Base-by-base conservation (phyloP, 2,888 invertebrate species). In the Lepidochrysops patricia region DNA sequence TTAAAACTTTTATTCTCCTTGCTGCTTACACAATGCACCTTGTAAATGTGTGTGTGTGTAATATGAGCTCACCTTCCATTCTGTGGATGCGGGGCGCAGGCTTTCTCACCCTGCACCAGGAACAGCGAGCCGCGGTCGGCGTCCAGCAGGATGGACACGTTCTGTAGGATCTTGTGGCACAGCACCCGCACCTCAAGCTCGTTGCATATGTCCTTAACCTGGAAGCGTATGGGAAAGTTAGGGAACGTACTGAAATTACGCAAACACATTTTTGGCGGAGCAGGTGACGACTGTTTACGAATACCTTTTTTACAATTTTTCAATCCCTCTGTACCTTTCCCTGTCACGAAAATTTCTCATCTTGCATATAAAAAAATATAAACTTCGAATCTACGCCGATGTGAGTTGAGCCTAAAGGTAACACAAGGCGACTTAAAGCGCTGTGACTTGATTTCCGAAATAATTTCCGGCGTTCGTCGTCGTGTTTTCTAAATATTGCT, bases 131-230 rank as follows among this genome's bases (percentile, higher is more conserved):
- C 97, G 57, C 97, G 91, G 82, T 98, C 98, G 12, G 97, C 97
- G 75, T 97, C 95, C 69, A 98, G 91, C 49, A 98, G 90, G 72
- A 96, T 96, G 74, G 96, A 96, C 62, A 98, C 98, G 82, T 98
- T 98, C 83, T 97, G 96, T 61, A 97, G 92, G 77, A 98, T 98
- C 90, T 98, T 98, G 91, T 98, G 97, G 79, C 98, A 98, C 68
- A 98, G 88, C 48, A 96, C 96, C 69, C 97, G 93, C 60, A 98
- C 96, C 80, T 98, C 98, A 74, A 98, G 90, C 84, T 98, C 98
- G 85, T 98, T 97, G 86, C 97, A 97, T 75, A 98, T 98, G 84
- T 98, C 98, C 87, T 97, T 96, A 64, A 96, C 95, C 95, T 95
- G 81, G 81, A 66, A 77, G 80, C 26, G 1, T 7, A 48, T 48